Base-by-base conservation (phyloP, 1,140 invertebrate genomes). In the Aphis craccivora region DNA sequence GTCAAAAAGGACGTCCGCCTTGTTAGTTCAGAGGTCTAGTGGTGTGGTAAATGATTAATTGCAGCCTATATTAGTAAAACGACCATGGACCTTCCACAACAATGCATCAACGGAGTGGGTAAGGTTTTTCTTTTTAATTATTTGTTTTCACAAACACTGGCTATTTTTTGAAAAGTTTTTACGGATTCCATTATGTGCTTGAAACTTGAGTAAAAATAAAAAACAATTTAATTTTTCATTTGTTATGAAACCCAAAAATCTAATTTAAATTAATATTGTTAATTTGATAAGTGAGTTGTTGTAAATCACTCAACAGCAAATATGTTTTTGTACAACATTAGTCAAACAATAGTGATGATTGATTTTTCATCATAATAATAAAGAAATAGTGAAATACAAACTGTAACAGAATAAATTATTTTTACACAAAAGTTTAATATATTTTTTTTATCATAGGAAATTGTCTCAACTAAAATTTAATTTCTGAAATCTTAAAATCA, bases 1-100 rank as follows among this genome's bases (percentile, higher is more conserved):
- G 60, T 91, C 60, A 76, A 91, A 91, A 43, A 51, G 40, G 60
- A 67, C 30, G 40, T 45, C 25, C 7, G 30, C 76, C 60, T 91
- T 76, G 90, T 76, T 91, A 45, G 90, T 53, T 89, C 23, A 89
- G n/a, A 53, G 48, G 35, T 89, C 60, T n/a, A n/a, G 25, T 43
- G 67, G n/a, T 30, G 30, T 91, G 40, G 43, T 48, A 76, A 76
- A 81, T 91, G 90, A 91, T 91, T 91, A 91, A 91, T 91, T 76
- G 40, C 90, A n/a, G 40, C 25, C 90, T 55, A 91, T 76, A 91
- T 76, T 91, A 91, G 40, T 40, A 91, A 91, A 81, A 76, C 55
- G 40, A 40, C 90, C n/a, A 76, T 81, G 9, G 60, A 48, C 90
- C 90, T 91, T 76, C 55, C 37, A 67, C 25, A 91, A 91, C 60